Conservation (phyloP, 2,888 invertebrate species). For the Acholoe squamosa region DNA sequence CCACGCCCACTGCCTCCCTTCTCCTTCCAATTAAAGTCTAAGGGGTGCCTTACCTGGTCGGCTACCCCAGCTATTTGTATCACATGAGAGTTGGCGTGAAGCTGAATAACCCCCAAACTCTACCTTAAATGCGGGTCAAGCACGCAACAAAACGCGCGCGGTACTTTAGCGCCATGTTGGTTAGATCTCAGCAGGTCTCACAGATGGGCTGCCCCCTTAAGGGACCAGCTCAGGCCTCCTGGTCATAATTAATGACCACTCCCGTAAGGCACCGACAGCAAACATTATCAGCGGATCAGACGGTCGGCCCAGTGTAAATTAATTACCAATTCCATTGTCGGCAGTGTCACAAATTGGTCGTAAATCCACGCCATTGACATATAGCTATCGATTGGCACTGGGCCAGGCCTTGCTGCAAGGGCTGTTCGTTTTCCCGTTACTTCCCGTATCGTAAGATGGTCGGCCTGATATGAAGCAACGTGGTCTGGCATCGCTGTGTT, state of each 20-base stretch:
- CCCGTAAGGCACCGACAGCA: conserved; percentile 41
- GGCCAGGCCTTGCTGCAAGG: background rate
- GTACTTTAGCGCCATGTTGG: background rate
- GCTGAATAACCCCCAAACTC: background rate
- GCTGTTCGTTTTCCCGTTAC: too few species aligned
- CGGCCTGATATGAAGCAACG: too few species aligned
- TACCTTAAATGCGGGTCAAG: background rate
- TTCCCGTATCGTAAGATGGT: too few species aligned
- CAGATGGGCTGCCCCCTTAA: background rate
- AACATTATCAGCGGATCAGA: conserved; percentile 33
- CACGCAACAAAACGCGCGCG: conserved; percentile 9
- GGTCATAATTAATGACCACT: background rate
- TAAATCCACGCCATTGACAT: conserved; percentile 38
- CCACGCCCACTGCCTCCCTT: background rate
- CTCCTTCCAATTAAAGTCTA: background rate
- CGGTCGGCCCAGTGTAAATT: background rate
- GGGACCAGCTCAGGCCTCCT: background rate
- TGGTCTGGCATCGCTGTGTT: too few species aligned
- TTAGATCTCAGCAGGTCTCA: background rate
- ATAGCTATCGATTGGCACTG: conserved; percentile 5
- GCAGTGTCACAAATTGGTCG: conserved; percentile 28
- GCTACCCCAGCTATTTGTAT: background rate
- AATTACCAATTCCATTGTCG: conserved; percentile 44
- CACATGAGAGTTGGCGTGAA: background rate
- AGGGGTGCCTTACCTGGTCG: conserved; percentile 21